Base-by-base conservation (phyloP, 2,113 vertebrate species). In the Anser cygnoides region DNA sequence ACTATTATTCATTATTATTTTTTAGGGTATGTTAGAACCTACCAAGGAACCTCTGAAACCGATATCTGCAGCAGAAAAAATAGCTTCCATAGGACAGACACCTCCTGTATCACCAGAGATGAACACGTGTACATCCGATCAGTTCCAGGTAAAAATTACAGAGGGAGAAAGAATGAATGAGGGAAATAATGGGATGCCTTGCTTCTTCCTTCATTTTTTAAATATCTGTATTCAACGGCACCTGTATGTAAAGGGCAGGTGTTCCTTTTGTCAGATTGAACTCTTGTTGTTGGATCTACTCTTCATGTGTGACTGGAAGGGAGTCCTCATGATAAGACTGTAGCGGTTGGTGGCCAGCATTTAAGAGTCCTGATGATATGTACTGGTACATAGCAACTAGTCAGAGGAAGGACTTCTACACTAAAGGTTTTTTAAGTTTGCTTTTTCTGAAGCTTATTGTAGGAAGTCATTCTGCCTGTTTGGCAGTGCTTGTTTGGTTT, bases 41-140 rank as follows among this genome's bases (percentile, higher is more conserved):
- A 99, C 98, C 96, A 99, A 99, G 99, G 99, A 99, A 96, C 97
- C 98, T 92, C 84, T 98, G 93, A 98, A 99, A 97, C 98, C 99
- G 80, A 94, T 98, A 58, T 98, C 98, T 97, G 98, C 98, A 97
- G 98, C 98, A 94, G 98, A 98, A 97, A 98, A 98, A 98, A 98
- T 99, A 61, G 98, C 99, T 91, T 99, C 99, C 72, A 98, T 99
- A 93, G 98, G 98, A 90, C 99, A 99, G 97, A 97, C 97, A 87
- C 97, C 98, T 91, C 96, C 98, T 88, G 94, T 97, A 76, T 98
- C 98, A 89, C 97, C 96, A 95, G 98, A 98, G 96, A 98, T 98
- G 95, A 98, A 63, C 80, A 94, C 93, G 13, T 98, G 98, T 93
- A 94, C 98, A 82, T 85, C 99, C 70, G 98, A 99, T 96, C 90